Evolutionary conservation across 2,888 invertebrate species (phyloP).

Genomic region (Leistus spinibarbis): DNA sequence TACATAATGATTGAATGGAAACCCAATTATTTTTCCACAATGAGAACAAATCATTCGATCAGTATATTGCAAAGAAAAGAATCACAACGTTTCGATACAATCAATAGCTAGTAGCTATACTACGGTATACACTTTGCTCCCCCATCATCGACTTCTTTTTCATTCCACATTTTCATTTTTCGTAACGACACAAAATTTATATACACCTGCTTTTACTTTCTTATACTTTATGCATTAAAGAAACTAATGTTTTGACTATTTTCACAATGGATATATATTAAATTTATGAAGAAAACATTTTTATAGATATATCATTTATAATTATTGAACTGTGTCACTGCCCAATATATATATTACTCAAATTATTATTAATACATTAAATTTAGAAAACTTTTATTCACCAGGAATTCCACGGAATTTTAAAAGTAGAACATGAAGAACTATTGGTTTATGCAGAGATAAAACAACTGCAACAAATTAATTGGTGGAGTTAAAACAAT

Average conservation of each 20-base stretch:
- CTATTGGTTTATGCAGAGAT: background rate
- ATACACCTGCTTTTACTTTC: too few relatives aligned
- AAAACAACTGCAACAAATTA: background rate
- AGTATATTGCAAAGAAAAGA: background rate
- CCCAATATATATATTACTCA: too few relatives aligned
- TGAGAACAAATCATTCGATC: background rate
- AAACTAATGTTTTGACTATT: too few relatives aligned
- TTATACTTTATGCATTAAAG: too few relatives aligned
- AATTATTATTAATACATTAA: too few relatives aligned
- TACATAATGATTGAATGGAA: background rate
- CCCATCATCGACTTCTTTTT: background rate
- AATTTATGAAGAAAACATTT: too few relatives aligned
- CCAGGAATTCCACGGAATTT: too few relatives aligned
- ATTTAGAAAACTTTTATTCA: too few relatives aligned
- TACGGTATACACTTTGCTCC: background rate
- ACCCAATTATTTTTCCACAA: background rate
- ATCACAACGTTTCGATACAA: background rate
- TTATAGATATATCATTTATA: too few relatives aligned
- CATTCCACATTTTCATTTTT: background rate
- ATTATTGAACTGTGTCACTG: too few relatives aligned
- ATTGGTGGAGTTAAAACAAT: background rate
- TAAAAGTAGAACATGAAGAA: background rate
- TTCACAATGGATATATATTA: too few relatives aligned
- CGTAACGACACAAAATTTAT: background rate
- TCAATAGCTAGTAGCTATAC: too few relatives aligned